phyloP scores from a whole-genome alignment of 2,888 invertebrate species.

The Sphaeridia pumilis region DNA sequence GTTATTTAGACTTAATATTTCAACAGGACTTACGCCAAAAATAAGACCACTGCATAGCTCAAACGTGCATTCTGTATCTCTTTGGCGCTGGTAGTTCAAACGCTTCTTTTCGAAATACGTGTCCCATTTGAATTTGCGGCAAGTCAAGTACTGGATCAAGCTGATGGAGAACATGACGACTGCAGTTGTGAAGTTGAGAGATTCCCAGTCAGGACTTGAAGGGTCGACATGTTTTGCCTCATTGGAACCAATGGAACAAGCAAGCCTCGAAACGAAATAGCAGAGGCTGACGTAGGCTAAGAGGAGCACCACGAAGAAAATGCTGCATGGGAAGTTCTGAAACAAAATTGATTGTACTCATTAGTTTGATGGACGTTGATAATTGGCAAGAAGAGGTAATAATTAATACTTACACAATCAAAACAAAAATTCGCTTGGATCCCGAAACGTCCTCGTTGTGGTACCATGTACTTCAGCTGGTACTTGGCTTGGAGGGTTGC shows the following conservation, averaged over 20 bases:
- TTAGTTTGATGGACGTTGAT: background rate
- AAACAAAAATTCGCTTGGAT: background rate
- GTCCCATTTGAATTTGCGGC: slow-evolving; percentile 2
- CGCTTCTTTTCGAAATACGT: background rate
- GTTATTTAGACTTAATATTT: too few relatives aligned
- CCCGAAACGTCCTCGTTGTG: background rate
- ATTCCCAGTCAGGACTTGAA: too few relatives aligned
- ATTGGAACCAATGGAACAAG: too few relatives aligned
- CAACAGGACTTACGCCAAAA: too few relatives aligned
- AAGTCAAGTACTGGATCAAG: slow-evolving; percentile 1
- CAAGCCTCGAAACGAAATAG: background rate
- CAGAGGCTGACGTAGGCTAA: background rate
- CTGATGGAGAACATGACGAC: background rate
- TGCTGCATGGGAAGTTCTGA: slow-evolving; percentile 1
- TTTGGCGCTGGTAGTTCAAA: background rate
- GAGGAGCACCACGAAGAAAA: background rate
- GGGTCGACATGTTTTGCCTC: too few relatives aligned
- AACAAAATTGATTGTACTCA: background rate
- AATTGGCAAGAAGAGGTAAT: background rate
- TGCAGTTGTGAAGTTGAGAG: background rate
- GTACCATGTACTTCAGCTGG: background rate
- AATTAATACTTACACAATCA: background rate
- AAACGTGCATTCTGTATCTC: background rate
- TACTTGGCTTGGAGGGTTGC: background rate
- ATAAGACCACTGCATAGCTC: too few relatives aligned